Conservation (phyloP, 2,797 vertebrate species). For the Microctenopoma steveboyesi region DNA sequence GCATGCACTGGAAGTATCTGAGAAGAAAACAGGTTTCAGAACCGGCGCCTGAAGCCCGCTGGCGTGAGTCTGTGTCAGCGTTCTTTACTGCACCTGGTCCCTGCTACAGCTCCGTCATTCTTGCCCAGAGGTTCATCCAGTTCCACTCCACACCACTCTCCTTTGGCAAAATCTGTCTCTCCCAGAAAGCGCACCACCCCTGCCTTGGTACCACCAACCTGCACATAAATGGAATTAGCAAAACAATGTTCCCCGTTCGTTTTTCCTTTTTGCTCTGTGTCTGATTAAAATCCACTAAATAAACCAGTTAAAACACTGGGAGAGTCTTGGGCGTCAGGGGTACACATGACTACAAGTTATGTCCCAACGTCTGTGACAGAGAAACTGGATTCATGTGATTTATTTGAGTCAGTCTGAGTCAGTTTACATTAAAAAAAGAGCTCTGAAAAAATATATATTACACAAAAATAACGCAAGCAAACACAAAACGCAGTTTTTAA, state of each 20-base stretch:
- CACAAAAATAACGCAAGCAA: too few species aligned
- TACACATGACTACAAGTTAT: too few species aligned
- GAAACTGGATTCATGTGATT: too few species aligned
- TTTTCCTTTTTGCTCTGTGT: too few species aligned
- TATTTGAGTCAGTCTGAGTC: too few species aligned
- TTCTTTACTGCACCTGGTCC: slow-evolving; percentile 88
- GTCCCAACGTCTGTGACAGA: too few species aligned
- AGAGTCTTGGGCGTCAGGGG: too few species aligned
- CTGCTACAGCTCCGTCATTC: slow-evolving; percentile 96
- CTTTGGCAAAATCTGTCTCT: slow-evolving; percentile 97
- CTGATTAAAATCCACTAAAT: too few species aligned
- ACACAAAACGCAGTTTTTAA: too few species aligned
- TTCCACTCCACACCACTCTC: slow-evolving; percentile 97
- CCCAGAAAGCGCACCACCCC: slow-evolving; percentile 95
- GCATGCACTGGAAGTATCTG: slow-evolving; percentile 96
- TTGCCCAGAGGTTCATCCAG: slow-evolving; percentile 96
- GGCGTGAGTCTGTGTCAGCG: background rate
- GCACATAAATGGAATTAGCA: background rate
- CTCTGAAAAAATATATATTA: too few species aligned
- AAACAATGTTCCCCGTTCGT: background rate
- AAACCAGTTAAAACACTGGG: too few species aligned
- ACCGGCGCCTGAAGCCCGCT: slow-evolving; percentile 77
- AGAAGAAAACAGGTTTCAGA: background rate
- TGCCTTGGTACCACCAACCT: slow-evolving; percentile 96
- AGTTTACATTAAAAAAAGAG: too few species aligned